Evolutionary conservation across 2,797 vertebrate species (phyloP), one percentile per base, ranked within the genome.

Genomic region (Enteromius mattozi): DNA sequence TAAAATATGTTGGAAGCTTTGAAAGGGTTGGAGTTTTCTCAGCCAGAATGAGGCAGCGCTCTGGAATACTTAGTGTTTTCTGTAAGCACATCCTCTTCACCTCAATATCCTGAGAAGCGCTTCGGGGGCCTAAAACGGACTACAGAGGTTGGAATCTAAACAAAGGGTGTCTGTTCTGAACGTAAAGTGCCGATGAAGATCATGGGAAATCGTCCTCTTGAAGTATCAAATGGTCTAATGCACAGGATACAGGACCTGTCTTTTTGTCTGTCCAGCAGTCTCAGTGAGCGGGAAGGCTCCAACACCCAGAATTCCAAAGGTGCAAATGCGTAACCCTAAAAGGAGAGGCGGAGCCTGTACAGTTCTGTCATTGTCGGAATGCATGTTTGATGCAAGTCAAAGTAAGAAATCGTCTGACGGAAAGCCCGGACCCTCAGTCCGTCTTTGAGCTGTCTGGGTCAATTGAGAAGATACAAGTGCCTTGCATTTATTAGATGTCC

Each of bases 111-210:
- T 92, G 91, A 93, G 91, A 88, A 91, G 88, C 88, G 82, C 16
- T 59, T 51, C 75, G 88, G 86, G 89, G 71, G 45, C 35, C 68
- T 83, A 77, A 80, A 86, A 85, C 89, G 89, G 88, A 91, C 86
- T 90, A 89, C 90, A 89, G 87, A 91, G 90, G 40, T 82, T 91
- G 78, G 82, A 85, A 89, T 90, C 90, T 89, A 79, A 65, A 90
- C 85, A 92, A 87, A 89, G 89, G 89, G 89, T 86, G 84, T 92
- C 90, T 89, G 91, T 94, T 91, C 92, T 91, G 88, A 95, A 93
- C 90, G 51, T 95, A 95, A 95, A 95, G 95, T 95, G 95, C 95
- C 88, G 93, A 88, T 92, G 94, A 94, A 91, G 89, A 88, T 91
- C 80, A 68, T 82, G 88, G 75, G 84, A 80, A 84, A 79, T 88